Conservation (phyloP, 2,113 vertebrate genomes). For the Serinus canaria region DNA sequence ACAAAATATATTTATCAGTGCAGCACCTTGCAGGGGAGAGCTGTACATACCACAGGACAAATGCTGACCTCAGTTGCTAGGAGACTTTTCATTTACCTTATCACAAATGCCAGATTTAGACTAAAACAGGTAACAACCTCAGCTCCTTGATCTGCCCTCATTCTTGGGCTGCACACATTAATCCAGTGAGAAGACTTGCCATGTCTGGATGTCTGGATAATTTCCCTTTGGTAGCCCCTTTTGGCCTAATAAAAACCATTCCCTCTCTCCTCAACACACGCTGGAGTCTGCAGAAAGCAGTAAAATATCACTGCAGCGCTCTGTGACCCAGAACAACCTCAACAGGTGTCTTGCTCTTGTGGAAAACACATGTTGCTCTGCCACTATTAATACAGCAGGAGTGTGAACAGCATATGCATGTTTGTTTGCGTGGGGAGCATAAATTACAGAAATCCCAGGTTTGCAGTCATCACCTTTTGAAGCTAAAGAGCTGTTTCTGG, state of each 20-base stretch:
- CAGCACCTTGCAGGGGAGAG: not conserved
- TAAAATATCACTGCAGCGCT: not conserved
- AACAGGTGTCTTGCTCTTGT: constrained; percentile 32
- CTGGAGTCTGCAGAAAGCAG: not conserved
- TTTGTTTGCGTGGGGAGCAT: constrained; percentile 35
- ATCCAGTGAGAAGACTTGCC: not conserved
- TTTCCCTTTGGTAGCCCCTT: not conserved
- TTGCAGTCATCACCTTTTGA: not conserved
- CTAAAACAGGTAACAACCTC: not conserved
- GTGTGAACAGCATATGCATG: constrained; percentile 10
- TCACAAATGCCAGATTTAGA: not conserved
- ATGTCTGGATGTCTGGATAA: not conserved
- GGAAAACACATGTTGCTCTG: constrained; percentile 30
- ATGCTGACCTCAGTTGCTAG: not conserved
- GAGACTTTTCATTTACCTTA: not conserved
- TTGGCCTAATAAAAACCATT: not conserved
- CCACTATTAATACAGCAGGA: constrained; percentile 40
- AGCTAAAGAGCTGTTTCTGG: not conserved
- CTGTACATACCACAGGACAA: not conserved
- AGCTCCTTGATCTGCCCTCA: not conserved
- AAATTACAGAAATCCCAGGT: constrained; percentile 5
- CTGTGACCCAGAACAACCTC: constrained; percentile 44
- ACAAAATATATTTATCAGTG: not conserved
- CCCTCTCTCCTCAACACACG: not conserved
- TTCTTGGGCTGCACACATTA: not conserved